phyloP scores from a whole-genome alignment of 2,113 vertebrate species.

The Heteronetta atricapilla region DNA sequence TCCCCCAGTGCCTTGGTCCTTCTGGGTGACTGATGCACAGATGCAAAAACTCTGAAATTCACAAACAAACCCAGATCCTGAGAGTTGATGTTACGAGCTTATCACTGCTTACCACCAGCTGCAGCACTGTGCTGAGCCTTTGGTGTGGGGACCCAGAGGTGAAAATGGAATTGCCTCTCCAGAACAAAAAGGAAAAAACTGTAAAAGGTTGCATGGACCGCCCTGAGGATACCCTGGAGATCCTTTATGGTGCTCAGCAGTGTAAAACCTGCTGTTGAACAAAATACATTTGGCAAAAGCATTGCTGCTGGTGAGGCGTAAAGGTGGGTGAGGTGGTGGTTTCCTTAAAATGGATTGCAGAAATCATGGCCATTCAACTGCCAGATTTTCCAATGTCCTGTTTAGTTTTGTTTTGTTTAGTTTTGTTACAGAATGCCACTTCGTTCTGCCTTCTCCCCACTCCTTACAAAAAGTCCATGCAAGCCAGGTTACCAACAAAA shows the following conservation, averaged over 20 bases:
- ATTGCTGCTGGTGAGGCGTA: neutral
- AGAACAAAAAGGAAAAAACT: neutral
- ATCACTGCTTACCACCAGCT: accelerated
- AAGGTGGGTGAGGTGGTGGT: neutral
- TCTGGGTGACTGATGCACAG: neutral
- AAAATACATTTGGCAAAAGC: neutral
- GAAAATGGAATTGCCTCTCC: neutral
- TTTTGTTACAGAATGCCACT: neutral
- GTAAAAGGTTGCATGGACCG: neutral
- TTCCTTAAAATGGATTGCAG: neutral
- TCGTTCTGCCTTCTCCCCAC: neutral
- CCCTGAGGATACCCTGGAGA: too few species aligned
- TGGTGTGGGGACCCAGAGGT: neutral
- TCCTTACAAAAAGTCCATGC: neutral
- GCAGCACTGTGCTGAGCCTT: neutral
- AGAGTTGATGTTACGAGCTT: accelerated
- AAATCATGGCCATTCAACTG: neutral
- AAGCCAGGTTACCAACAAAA: neutral
- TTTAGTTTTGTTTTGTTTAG: neutral
- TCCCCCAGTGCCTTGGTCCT: neutral
- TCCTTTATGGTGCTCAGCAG: neutral
- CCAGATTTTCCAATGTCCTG: neutral
- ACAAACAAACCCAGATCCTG: neutral
- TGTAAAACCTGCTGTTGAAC: neutral
- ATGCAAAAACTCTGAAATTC: accelerated